Percentiles rank a stretch among this genome's conserved stretches.
Conservation (phyloP, 2,888 invertebrate species). For the Coremacera marginata region DNA sequence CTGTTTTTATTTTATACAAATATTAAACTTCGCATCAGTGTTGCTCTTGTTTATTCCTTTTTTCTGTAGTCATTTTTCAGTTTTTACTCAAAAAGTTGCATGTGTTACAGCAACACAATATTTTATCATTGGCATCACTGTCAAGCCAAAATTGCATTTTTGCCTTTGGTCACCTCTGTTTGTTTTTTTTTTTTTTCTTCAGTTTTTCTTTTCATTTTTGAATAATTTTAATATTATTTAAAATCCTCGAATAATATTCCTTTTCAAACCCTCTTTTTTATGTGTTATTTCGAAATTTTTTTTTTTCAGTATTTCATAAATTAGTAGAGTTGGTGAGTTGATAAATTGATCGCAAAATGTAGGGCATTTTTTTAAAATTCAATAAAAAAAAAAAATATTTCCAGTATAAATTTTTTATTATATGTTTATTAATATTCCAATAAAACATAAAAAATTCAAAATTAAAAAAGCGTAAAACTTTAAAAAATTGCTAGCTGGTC, state of each 20-base stretch:
- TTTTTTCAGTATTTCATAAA: too few species aligned
- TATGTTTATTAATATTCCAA: too few species aligned
- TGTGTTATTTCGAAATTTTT: neutral
- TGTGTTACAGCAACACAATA: constrained; percentile 32
- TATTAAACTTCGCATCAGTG: constrained; percentile 35
- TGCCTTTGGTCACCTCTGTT: neutral
- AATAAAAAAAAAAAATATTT: too few species aligned
- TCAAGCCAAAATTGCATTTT: constrained; percentile 31
- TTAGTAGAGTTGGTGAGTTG: too few species aligned
- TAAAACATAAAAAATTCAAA: too few species aligned
- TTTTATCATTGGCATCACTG: constrained; percentile 40
- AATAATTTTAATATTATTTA: neutral
- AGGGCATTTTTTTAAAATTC: too few species aligned
- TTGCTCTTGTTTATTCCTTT: constrained; percentile 11
- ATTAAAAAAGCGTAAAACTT: too few species aligned
- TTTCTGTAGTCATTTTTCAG: constrained; percentile 22
- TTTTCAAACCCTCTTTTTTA: neutral
- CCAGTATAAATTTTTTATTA: too few species aligned
- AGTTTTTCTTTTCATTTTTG: neutral
- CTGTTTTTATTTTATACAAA: constrained; percentile 17
- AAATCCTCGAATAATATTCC: too few species aligned
- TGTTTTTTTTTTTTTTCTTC: neutral
- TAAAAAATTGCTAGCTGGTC: too few species aligned
- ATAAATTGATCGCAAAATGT: too few species aligned
- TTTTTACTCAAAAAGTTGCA: constrained; percentile 13